A percentile compares a stretch with the other conserved stretches of the same genome.
phyloP scores from a whole-genome alignment of 2,888 invertebrate species.

The Lithophane semibrunnea region DNA sequence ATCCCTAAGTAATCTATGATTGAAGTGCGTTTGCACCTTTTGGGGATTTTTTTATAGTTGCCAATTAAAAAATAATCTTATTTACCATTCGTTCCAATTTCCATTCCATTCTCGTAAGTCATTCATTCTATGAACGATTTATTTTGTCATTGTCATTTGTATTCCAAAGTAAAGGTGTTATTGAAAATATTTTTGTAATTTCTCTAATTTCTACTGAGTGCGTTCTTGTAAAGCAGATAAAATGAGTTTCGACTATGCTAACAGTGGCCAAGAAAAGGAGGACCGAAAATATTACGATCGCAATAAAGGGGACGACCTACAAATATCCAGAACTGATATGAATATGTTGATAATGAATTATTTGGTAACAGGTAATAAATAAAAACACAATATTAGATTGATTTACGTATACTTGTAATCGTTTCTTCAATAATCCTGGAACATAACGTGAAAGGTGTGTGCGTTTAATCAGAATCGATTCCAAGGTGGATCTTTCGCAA shows the following conservation, averaged over 20 bases:
- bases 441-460: neutral
- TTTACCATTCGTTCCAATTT: constrained; percentile 18
- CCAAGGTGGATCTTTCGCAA: constrained; percentile 48
- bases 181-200: constrained; percentile 56
- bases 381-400: constrained; percentile 1
- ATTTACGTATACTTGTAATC: constrained; percentile 6
- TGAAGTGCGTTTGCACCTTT: too few relatives aligned
- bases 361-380: constrained; percentile 95
- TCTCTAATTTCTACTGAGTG: constrained; percentile 36
- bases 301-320: constrained; percentile 93
- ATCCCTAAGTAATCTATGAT: too few relatives aligned
- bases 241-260: constrained; percentile 85
- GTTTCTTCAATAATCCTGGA: constrained; percentile 6
- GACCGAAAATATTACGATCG: constrained; percentile 92
- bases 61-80: neutral
- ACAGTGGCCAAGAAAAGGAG: constrained; percentile 82
- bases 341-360: constrained; percentile 99
- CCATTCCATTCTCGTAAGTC: neutral
- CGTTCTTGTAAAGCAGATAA: constrained; percentile 48
- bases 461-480: constrained; percentile 21
- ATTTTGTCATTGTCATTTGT: constrained; percentile 66
- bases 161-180: constrained; percentile 64
- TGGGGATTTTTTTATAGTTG: neutral
- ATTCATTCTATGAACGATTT: constrained; percentile 48
- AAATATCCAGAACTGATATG: constrained; percentile 97